Percentiles rank a stretch among this genome's conserved stretches.
Conservation (phyloP, 2,113 vertebrate genomes). For the Oncorhynchus keta region DNA sequence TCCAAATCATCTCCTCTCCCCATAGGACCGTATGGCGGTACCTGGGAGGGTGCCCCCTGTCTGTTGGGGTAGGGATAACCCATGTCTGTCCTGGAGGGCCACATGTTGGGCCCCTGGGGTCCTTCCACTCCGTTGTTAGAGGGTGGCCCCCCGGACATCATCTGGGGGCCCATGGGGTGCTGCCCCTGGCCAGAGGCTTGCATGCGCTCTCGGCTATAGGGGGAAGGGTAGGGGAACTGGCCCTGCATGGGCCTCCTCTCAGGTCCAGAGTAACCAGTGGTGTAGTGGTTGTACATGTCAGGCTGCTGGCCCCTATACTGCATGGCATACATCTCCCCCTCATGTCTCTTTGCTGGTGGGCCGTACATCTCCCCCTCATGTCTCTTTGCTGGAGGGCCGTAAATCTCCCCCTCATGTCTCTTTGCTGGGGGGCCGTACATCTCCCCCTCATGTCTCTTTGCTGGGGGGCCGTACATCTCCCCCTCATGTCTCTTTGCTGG, state of each 20-base stretch:
- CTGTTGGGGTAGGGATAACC: constrained; percentile 88
- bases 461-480: constrained; percentile 76
- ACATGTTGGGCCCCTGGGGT: constrained; percentile 85
- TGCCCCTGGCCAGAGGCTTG: constrained; percentile 76
- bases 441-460: constrained; percentile 85
- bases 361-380: constrained; percentile 93
- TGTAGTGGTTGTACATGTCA: constrained; percentile 91
- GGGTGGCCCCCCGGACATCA: constrained; percentile 86
- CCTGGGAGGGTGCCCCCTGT: constrained; percentile 76
- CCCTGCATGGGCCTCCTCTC: constrained; percentile 90
- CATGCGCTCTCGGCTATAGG: constrained; percentile 87
- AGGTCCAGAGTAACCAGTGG: constrained; percentile 83
- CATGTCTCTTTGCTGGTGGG: constrained; percentile 91
- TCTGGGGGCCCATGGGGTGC: constrained; percentile 59
- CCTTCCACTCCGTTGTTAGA: constrained; percentile 78
- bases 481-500: constrained; percentile 93
- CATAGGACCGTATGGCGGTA: constrained; percentile 83
- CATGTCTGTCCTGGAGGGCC: constrained; percentile 92
- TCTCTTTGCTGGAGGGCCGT: constrained; percentile 45
- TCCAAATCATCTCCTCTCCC: constrained; percentile 90
- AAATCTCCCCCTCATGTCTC: constrained; percentile 76
- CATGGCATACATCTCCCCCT: constrained; percentile 89
- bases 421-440: constrained; percentile 91
- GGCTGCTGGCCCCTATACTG: constrained; percentile 90
- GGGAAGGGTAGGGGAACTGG: constrained; percentile 88